A percentile compares a stretch with the other conserved stretches of the same genome.
Evolutionary conservation across 2,888 invertebrate species (phyloP).

Genomic region (Electrophaes corylata): DNA sequence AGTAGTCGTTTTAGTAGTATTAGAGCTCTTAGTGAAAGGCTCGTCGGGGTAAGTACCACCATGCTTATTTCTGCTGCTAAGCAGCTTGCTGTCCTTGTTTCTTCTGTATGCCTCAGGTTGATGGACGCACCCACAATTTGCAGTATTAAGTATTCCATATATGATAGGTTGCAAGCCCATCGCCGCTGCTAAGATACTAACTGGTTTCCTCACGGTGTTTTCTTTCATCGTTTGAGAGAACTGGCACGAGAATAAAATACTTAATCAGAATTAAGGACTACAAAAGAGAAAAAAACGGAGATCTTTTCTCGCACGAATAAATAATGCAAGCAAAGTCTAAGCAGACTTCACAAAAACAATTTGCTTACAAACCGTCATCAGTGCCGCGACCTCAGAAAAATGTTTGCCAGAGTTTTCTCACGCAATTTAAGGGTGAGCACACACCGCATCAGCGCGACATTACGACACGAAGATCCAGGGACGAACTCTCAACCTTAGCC

Average conservation of each 20-base stretch:
- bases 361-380: slow-evolving; percentile 50
- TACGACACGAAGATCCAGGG: slow-evolving; percentile 41
- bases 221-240: too few species aligned
- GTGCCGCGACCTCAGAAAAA: slow-evolving; percentile 34
- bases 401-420: slow-evolving; percentile 44
- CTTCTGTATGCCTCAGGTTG: too few species aligned
- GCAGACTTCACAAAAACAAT: slow-evolving; percentile 16
- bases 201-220: too few species aligned
- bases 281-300: background rate
- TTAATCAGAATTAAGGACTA: background rate
- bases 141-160: too few species aligned
- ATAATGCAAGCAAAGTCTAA: slow-evolving; percentile 1
- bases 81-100: too few species aligned
- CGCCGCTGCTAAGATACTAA: too few species aligned
- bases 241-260: too few species aligned
- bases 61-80: too few species aligned
- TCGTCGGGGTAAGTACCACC: too few species aligned
- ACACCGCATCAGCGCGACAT: slow-evolving; percentile 51
- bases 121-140: too few species aligned
- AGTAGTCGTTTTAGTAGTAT: background rate
- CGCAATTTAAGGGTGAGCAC: slow-evolving; percentile 53
- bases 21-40: too few species aligned
- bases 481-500: slow-evolving; percentile 2
- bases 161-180: too few species aligned
- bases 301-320: background rate